phyloP scores from a whole-genome alignment of 2,797 vertebrate genomes.

The Coracias cyanogaster region DNA sequence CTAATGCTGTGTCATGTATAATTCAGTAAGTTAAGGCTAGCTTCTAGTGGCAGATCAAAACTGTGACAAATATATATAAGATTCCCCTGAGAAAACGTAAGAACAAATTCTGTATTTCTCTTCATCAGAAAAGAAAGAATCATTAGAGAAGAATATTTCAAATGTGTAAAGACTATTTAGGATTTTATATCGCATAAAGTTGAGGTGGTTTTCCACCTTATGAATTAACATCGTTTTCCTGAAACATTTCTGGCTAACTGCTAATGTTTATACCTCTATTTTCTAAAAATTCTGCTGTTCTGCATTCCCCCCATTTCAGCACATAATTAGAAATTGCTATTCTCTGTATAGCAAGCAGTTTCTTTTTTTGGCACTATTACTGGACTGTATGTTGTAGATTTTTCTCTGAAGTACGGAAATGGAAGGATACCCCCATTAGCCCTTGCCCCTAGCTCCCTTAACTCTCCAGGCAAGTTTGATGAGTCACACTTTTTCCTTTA shows the following conservation, averaged over 20 bases:
- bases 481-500: conserved; percentile 62
- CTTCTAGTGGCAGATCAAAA: conserved; percentile 58
- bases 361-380: conserved; percentile 46
- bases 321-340: conserved; percentile 19
- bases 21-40: conserved; percentile 51
- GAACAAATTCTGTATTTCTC: conserved; percentile 16
- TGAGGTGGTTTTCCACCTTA: not conserved
- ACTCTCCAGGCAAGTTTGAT: conserved; percentile 61
- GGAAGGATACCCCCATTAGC: conserved; percentile 55
- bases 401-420: conserved; percentile 62
- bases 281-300: not conserved
- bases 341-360: conserved; percentile 27
- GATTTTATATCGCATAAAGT: not conserved
- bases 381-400: conserved; percentile 40
- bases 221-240: not conserved
- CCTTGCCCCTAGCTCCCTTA: conserved; percentile 53
- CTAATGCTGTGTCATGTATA: conserved; percentile 55
- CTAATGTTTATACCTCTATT: not conserved
- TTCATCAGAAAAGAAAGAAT: conserved; percentile 1
- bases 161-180: not conserved
- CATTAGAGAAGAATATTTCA: conserved; percentile 1
- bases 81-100: conserved; percentile 15
- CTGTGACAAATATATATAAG: conserved; percentile 56
- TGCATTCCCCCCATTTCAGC: not conserved
- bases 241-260: not conserved